Evolutionary conservation across 2,113 vertebrate genomes (phyloP).

Genomic region (Pseudolaguvia tuberculata): DNA sequence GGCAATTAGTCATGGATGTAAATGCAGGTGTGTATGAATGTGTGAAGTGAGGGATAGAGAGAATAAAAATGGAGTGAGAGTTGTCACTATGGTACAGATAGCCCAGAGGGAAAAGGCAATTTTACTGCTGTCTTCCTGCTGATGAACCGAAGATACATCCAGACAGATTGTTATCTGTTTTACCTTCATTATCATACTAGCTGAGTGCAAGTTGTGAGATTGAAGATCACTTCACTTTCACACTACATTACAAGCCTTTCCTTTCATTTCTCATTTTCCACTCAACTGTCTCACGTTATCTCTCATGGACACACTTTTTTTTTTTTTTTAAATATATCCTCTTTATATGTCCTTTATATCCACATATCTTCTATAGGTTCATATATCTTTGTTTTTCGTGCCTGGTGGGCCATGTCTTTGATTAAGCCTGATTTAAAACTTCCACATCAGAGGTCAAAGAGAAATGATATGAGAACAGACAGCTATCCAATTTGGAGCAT

Average conservation of each 20-base stretch:
- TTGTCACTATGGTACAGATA: slow-evolving; percentile 23
- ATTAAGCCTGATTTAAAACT: slow-evolving; percentile 41
- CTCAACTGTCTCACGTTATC: not conserved
- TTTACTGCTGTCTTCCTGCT: slow-evolving; percentile 44
- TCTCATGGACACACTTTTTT: not conserved
- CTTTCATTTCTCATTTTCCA: slow-evolving; percentile 24
- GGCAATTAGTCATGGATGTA: not conserved
- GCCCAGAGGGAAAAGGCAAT: slow-evolving; percentile 41
- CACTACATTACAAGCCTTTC: slow-evolving; percentile 14
- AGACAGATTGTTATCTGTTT: slow-evolving; percentile 43
- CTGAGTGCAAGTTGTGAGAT: slow-evolving; percentile 20
- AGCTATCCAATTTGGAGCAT: slow-evolving; percentile 33
- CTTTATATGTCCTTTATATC: not conserved
- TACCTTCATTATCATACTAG: slow-evolving; percentile 37
- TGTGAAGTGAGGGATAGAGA: no score
- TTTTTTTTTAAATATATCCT: not conserved
- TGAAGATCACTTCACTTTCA: slow-evolving; percentile 11
- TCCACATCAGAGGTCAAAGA: slow-evolving; percentile 24
- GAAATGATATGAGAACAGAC: slow-evolving; percentile 30
- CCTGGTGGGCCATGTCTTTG: not conserved
- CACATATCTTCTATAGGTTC: not conserved
- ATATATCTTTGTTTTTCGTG: not conserved
- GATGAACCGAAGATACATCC: slow-evolving; percentile 39
- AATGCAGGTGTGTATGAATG: slow-evolving; percentile 15
- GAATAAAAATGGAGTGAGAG: slow-evolving; percentile 20